phyloP scores from a whole-genome alignment of 2,113 vertebrate species.

The Guaruba guarouba region DNA sequence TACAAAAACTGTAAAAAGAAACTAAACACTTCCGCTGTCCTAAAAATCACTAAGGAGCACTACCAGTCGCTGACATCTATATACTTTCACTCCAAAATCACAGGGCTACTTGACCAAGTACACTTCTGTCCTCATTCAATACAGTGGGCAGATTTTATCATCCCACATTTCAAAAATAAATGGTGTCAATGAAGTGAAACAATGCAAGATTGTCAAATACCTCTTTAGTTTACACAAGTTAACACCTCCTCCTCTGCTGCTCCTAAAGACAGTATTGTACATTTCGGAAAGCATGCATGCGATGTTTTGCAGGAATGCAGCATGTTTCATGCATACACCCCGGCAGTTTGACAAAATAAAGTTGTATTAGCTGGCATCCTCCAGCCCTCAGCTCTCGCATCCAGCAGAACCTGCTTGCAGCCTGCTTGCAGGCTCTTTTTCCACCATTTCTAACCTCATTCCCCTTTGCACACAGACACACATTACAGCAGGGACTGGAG shows the following conservation, averaged over 20 bases:
- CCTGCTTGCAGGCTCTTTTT: background rate
- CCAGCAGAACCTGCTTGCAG: background rate
- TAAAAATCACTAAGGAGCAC: background rate
- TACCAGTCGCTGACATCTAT: fast-evolving
- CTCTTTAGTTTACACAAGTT: background rate
- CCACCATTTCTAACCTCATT: background rate
- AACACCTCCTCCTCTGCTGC: background rate
- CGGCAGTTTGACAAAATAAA: background rate
- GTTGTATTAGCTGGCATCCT: background rate
- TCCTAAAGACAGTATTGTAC: background rate
- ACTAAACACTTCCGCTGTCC: background rate
- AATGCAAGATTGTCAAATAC: background rate
- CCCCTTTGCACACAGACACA: background rate
- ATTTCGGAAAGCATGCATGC: background rate
- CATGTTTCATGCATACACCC: background rate
- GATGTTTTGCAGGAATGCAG: background rate
- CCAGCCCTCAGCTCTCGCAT: background rate
- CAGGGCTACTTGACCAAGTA: background rate
- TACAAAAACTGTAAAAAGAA: background rate
- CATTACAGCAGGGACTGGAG: background rate
- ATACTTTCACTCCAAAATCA: background rate
- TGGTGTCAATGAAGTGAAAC: background rate
- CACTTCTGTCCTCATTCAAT: background rate
- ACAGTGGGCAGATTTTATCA: background rate
- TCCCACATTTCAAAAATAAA: background rate